These are phyloP conservation scores for Dromococcyx pavoninus DNA, from an alignment of 2,797 vertebrate genomes.

Conservation along the genomic window DNA sequence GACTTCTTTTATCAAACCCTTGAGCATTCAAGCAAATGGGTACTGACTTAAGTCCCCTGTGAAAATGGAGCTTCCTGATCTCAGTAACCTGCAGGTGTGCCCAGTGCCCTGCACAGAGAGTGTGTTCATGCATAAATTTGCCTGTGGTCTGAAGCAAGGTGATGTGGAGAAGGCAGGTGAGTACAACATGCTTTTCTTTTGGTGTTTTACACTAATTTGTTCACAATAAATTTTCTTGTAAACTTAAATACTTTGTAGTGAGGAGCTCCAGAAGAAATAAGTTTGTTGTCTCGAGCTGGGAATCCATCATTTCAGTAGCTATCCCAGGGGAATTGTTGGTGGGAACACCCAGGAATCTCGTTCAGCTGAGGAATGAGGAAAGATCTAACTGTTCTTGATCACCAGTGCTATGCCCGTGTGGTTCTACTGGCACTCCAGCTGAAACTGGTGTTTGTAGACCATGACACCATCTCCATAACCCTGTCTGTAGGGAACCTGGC, in stretches of 20 bases:
- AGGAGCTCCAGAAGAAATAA: not conserved
- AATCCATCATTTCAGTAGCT: not conserved
- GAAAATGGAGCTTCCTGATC: not conserved
- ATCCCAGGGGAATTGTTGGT: rapidly evolving
- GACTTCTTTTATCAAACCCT: not conserved
- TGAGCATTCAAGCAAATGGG: not conserved
- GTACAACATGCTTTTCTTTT: rapidly evolving
- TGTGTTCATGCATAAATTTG: not conserved
- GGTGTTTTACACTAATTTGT: not conserved
- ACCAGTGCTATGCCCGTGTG: too few species aligned
- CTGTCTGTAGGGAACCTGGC: not conserved
- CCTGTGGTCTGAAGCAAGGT: not conserved
- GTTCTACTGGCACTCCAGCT: not conserved
- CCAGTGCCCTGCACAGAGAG: not conserved
- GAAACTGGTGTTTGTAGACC: not conserved
- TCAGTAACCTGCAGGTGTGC: not conserved
- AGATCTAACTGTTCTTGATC: not conserved
- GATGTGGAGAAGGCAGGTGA: too few species aligned
- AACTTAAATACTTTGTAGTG: not conserved
- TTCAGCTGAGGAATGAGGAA: not conserved
- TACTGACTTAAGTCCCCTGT: not conserved
- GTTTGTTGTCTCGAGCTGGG: not conserved
- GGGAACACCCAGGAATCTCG: rapidly evolving
- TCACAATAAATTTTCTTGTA: not conserved
- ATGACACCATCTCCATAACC: not conserved